phyloP scores from a whole-genome alignment of 1,140 invertebrate species.

The Linepithema humile region DNA sequence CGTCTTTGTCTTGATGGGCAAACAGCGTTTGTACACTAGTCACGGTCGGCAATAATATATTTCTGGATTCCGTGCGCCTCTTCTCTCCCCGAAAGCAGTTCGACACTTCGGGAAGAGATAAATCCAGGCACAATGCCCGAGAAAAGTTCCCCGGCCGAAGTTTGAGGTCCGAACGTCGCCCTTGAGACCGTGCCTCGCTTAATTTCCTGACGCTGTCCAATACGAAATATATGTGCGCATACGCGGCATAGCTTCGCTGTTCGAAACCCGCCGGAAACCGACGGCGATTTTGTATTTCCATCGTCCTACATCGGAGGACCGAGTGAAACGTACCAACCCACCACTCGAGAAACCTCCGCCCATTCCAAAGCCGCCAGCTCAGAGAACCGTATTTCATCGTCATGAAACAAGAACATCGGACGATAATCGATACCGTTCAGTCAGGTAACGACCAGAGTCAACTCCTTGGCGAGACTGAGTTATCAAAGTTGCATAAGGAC shows the following conservation, averaged over 20 bases:
- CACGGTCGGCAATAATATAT: constrained; percentile 64
- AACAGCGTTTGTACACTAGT: constrained; percentile 45
- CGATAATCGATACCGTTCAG: constrained; percentile 47
- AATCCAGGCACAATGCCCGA: constrained; percentile 59
- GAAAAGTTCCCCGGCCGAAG: constrained; percentile 61
- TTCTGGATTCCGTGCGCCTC: constrained; percentile 46
- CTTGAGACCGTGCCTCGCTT: constrained; percentile 65
- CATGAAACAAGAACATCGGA: constrained; percentile 21
- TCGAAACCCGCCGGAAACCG: constrained; percentile 28
- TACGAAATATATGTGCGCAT: constrained; percentile 29
- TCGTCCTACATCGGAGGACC: constrained; percentile 9
- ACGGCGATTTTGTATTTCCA: constrained; percentile 54
- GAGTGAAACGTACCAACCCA: not conserved
- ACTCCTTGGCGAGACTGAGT: constrained; percentile 15
- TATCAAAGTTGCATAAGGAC: constrained; percentile 35
- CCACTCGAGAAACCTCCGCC: not conserved
- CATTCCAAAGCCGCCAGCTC: not conserved
- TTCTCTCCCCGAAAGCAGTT: constrained; percentile 47
- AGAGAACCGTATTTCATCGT: constrained; percentile 43
- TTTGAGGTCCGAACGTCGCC: constrained; percentile 66
- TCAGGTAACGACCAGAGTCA: constrained; percentile 22
- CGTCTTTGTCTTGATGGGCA: not conserved
- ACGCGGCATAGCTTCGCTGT: not conserved
- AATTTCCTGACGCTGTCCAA: constrained; percentile 65
- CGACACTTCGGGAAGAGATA: constrained; percentile 67